Evolutionary conservation across 2,888 invertebrate species (phyloP), one percentile per base, ranked within the genome.

Genomic region (Diarsia brunnea): DNA sequence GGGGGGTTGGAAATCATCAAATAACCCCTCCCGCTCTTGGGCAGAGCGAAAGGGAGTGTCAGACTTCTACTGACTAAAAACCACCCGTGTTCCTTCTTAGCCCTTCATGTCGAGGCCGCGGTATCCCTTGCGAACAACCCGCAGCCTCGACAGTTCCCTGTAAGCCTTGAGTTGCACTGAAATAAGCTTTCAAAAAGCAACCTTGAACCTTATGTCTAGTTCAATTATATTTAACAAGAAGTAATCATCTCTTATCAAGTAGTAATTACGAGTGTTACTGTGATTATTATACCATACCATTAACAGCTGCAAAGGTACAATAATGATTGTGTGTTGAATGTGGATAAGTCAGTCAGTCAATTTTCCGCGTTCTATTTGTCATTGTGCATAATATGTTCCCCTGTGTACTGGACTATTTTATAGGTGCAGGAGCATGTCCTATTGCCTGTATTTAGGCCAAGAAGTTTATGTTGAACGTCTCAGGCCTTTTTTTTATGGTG

Each of bases 291-390:
- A n/a, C n/a, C n/a, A n/a, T 75, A 53, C 31, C 45, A 69, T 27
- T 31, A 61, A 47, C 78, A 69, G 78, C 76, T 81, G 77, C 77
- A 63, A 58, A 27, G 8, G 55, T 79, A 72, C 31, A 27, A 49
- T 58, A n/a, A 14, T 43, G 43, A 58, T 79, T 58, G 67, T 63
- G 12, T n/a, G 31, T 38, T 11, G 8, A 73, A 67, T 45, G 55
- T 45, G 31, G 38, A 74, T 31, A 55, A 58, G 64, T 49, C 51
- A 79, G 61, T 66, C 38, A 38, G 12, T 19, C 31, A 45, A 16
- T 31, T 51, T 64, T 31, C 14, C 45, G 31, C 5, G 31, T 60
- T 73, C 4, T 2, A 16, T 38, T 72, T 71, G n/a, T 19, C 19
- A 24, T 14, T 10, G 2, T 31, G 14, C 3, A 3, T 31, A 4